Evolutionary conservation across 1,140 invertebrate species (phyloP), one percentile per base, ranked within the genome.

Genomic region (Leptoteleia sp.): DNA sequence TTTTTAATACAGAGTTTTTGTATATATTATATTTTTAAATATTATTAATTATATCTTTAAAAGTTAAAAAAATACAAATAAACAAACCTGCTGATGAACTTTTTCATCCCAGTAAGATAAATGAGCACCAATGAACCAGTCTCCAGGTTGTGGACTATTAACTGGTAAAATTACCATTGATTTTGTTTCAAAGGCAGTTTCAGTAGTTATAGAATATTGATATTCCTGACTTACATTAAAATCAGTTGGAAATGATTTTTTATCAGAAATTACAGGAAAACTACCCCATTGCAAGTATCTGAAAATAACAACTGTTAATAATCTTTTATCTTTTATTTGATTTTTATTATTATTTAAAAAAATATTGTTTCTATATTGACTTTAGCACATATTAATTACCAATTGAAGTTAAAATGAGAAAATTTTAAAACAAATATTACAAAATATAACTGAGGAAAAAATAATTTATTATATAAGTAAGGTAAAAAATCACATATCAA

Each of bases 61-160:
- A 33, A 12, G 29, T 3, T 45, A 43, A 50, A 29, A 47, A 40
- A 29, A 29, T 40, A 29, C 11, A 8, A 52, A 22, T 31, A 22
- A 37, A 31, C 31, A 33, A 13, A 91, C 91, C 87, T 92, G 90
- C 73, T 92, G 91, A 68, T 90, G 86, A 37, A 92, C 88, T 67
- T 89, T 88, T 38, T 91, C 85, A 82, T 92, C 90, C 88, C 88
- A 90, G 70, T 90, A 84, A 27, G 89, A 85, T 54, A 92, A 86
- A 84, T 91, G 91, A 52, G 91, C 91, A 37, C 89, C 89, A 19
- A 91, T 89, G 87, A 91, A 93, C 92, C 92, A 93, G 76, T 91
- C 90, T 27, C 92, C 92, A 33, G 91, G 87, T 31, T 89, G 70
- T 16, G 92, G 92, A 79, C 90, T 89, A 59, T 90, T 89, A 25